Evolutionary conservation across 2,888 invertebrate genomes (phyloP).

Genomic region (Junonia oenone): DNA sequence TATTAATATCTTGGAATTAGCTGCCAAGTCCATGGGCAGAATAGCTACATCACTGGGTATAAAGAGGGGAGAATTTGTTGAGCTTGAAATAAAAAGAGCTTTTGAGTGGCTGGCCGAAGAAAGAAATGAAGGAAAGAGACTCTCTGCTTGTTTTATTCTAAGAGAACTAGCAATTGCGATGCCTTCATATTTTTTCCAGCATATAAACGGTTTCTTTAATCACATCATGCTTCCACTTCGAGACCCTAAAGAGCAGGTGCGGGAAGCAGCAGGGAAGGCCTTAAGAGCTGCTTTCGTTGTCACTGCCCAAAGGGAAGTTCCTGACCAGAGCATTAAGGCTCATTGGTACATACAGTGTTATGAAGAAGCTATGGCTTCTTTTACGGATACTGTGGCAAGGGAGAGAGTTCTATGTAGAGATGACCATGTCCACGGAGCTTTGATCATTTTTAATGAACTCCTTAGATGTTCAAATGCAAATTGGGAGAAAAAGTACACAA

Average conservation of each 20-base stretch:
- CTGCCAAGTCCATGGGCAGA: constrained; percentile 95
- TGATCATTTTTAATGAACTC: constrained; percentile 95
- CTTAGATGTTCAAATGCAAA: constrained; percentile 92
- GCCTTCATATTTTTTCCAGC: constrained; percentile 97
- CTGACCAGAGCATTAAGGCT: constrained; percentile 91
- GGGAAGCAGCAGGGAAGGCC: constrained; percentile 95
- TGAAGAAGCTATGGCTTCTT: constrained; percentile 90
- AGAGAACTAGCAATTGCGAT: constrained; percentile 96
- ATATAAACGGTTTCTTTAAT: constrained; percentile 93
- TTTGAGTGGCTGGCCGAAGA: constrained; percentile 96
- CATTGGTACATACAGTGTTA: constrained; percentile 96
- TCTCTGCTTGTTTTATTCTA: constrained; percentile 94
- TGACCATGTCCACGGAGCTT: constrained; percentile 94
- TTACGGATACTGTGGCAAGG: constrained; percentile 79
- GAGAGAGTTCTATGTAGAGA: constrained; percentile 88
- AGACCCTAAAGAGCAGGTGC: constrained; percentile 93
- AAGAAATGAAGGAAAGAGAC: constrained; percentile 92
- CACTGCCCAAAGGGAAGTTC: constrained; percentile 95
- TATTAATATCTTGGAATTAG: constrained; percentile 93
- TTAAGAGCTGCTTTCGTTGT: constrained; percentile 95
- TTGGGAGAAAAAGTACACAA: constrained; percentile 91
- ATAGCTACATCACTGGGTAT: constrained; percentile 93
- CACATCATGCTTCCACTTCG: constrained; percentile 93
- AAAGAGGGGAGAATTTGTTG: constrained; percentile 96
- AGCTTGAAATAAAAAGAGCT: constrained; percentile 95